Evolutionary conservation across 2,797 vertebrate genomes (phyloP).

Genomic region (Gallirallus australis): DNA sequence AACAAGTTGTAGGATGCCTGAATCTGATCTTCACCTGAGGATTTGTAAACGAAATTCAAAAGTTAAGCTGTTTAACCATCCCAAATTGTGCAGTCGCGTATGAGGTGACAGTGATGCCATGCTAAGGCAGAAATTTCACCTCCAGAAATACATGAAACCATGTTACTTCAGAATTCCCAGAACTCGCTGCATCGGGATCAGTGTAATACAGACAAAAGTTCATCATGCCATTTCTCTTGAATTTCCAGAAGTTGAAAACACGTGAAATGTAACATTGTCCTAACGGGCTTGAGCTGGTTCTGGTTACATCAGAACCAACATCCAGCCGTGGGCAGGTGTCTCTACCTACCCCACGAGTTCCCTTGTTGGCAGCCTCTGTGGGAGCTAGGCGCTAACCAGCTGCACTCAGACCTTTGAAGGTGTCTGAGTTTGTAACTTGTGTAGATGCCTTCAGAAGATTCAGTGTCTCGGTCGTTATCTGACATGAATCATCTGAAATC

Average conservation of each 20-base stretch:
- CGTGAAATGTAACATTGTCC: background rate
- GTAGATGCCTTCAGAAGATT: background rate
- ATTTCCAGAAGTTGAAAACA: background rate
- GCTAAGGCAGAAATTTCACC: background rate
- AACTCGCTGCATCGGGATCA: background rate
- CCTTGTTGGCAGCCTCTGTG: background rate
- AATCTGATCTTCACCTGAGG: background rate
- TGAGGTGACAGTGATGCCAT: background rate
- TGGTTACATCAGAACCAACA: background rate
- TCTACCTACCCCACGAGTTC: background rate
- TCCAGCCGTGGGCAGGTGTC: background rate
- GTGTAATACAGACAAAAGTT: background rate
- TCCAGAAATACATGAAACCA: background rate
- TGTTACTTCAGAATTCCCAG: background rate
- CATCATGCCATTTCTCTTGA: background rate
- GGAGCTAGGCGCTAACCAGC: background rate
- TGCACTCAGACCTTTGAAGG: background rate
- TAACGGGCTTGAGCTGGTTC: background rate
- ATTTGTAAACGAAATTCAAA: background rate
- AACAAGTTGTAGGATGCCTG: background rate
- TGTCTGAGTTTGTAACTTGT: background rate
- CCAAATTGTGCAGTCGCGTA: background rate
- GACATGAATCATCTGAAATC: background rate
- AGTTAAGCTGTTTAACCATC: background rate
- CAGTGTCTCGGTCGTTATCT: background rate